Evolutionary conservation across 2,888 invertebrate genomes (phyloP).

Genomic region (Epirrhoe tristata): DNA sequence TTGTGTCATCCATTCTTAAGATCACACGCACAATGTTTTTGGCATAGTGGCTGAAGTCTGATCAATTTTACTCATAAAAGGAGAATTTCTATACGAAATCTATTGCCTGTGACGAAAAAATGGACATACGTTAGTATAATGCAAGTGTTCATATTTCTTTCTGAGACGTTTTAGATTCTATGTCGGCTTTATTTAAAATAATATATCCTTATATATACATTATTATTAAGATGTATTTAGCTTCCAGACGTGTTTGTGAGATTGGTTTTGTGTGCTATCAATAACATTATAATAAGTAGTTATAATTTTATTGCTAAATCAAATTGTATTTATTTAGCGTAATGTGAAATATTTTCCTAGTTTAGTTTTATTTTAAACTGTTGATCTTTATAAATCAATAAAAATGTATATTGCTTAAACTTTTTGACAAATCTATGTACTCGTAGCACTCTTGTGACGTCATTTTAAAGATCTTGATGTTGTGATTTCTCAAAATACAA

Average conservation of each 20-base stretch:
- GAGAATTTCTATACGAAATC: conserved; percentile 25
- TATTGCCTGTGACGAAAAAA: conserved; percentile 55
- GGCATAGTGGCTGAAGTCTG: not conserved
- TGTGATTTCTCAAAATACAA: conserved; percentile 44
- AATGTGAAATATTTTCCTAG: conserved; percentile 27
- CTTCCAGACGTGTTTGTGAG: conserved; percentile 57
- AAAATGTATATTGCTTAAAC: conserved; percentile 32
- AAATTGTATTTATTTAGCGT: conserved; percentile 34
- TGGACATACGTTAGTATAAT: conserved; percentile 43
- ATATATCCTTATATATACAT: conserved; percentile 26
- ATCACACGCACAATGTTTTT: not conserved
- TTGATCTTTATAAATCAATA: conserved; percentile 14
- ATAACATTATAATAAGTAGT: conserved; percentile 42
- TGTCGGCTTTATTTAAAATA: conserved; percentile 41
- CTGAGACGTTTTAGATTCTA: conserved; percentile 33
- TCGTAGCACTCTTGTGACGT: conserved; percentile 29
- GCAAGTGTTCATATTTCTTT: conserved; percentile 42
- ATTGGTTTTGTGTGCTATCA: conserved; percentile 65
- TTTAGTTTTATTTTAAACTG: conserved; percentile 16
- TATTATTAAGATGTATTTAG: conserved; percentile 62
- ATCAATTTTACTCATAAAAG: not conserved
- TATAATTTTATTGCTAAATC: conserved; percentile 36
- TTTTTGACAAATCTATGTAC: conserved; percentile 27
- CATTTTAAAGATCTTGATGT: conserved; percentile 36
- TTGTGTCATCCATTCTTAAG: not conserved